Percentiles rank a stretch among this genome's conserved stretches.
phyloP scores from a whole-genome alignment of 2,888 invertebrate species.

The Heliothis peltigera region DNA sequence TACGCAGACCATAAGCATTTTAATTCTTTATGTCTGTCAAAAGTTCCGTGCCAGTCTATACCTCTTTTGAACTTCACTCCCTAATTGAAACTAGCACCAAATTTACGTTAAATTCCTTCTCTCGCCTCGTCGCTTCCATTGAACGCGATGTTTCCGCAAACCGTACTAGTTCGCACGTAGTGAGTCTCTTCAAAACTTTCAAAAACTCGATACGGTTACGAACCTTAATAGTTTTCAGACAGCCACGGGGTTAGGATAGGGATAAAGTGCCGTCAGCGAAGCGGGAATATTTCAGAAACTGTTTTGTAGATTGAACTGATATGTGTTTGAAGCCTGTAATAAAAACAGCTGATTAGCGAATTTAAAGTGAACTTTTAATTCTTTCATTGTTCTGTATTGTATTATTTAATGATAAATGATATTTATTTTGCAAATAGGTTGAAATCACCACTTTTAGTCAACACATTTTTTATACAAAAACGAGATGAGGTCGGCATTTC shows the following conservation, averaged over 20 bases:
- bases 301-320: no score
- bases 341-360: no score
- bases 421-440: no score
- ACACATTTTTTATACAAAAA: no score
- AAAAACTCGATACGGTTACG: conserved; percentile 63
- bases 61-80: background rate
- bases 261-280: conserved; percentile 18
- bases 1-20: no score
- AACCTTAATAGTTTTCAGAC: conserved; percentile 64
- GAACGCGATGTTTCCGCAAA: conserved; percentile 30
- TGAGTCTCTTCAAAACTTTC: conserved; percentile 60
- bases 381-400: no score
- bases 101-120: conserved; percentile 11
- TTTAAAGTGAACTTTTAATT: no score
- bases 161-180: conserved; percentile 45
- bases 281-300: background rate
- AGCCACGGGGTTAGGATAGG: conserved; percentile 50
- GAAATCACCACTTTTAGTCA: no score
- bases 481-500: no score
- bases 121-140: conserved; percentile 1
- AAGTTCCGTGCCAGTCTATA: background rate
- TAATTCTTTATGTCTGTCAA: no score
- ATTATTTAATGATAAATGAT: no score
- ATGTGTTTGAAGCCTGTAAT: no score
- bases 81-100: background rate